A percentile compares a stretch with the other conserved stretches of the same genome.
Evolutionary conservation across 2,797 vertebrate species (phyloP).

Genomic region (Acrocephalus scirpaceus): DNA sequence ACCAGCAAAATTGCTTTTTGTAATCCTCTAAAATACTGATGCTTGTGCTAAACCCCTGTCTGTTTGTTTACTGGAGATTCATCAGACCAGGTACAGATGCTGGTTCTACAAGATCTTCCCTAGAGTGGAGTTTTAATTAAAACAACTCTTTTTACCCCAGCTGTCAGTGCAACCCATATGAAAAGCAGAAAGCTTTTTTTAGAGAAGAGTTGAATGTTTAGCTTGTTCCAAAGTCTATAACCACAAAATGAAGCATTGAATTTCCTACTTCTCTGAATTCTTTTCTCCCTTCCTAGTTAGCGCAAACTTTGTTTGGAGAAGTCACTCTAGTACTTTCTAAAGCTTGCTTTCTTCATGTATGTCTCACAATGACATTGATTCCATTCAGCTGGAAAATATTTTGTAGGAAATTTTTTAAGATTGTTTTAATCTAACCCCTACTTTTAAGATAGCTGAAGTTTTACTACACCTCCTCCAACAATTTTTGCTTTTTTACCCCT

Average conservation of each 20-base stretch:
- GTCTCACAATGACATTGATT: neutral
- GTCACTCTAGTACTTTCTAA: neutral
- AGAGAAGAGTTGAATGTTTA: neutral
- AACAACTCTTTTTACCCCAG: slow-evolving; percentile 55
- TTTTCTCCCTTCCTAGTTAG: neutral
- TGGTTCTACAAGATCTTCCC: slow-evolving; percentile 51
- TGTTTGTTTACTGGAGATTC: slow-evolving; percentile 49
- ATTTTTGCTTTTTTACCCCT: neutral
- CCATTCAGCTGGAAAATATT: neutral
- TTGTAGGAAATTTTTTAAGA: neutral
- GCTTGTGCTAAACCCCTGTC: neutral
- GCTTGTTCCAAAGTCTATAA: slow-evolving; percentile 30
- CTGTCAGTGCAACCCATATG: slow-evolving; percentile 17
- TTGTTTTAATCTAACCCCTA: neutral
- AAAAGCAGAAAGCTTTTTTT: slow-evolving; percentile 30
- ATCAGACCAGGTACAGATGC: slow-evolving; percentile 61
- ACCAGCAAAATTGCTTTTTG: slow-evolving; percentile 7
- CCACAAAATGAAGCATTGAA: neutral
- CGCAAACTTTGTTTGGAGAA: neutral
- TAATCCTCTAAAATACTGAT: slow-evolving; percentile 15
- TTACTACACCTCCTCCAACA: neutral
- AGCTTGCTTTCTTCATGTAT: neutral
- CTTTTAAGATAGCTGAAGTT: neutral
- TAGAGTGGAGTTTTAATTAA: slow-evolving; percentile 66
- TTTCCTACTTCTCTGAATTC: neutral